Conservation (phyloP, 2,888 invertebrate species). For the Microplitis manilae region DNA sequence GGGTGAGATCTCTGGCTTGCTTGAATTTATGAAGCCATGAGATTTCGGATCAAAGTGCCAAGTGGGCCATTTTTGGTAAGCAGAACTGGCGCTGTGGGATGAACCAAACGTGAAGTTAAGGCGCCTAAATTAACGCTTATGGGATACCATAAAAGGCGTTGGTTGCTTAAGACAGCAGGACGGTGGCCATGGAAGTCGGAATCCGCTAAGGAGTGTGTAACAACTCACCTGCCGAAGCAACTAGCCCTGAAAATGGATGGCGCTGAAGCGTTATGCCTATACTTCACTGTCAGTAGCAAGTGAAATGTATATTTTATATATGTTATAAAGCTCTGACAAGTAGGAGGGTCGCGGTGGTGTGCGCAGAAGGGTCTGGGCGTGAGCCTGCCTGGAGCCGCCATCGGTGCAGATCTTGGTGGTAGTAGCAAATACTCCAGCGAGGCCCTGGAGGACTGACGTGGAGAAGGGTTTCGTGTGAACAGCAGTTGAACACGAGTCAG, state of each 20-base stretch:
- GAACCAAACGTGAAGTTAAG: conserved; percentile 63
- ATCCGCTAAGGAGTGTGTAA: conserved; percentile 74
- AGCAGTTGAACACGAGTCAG: too few relatives aligned
- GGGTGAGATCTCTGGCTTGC: conserved; percentile 79
- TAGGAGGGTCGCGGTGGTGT: conserved; percentile 68
- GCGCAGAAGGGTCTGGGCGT: conserved; percentile 70
- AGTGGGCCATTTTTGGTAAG: conserved; percentile 50
- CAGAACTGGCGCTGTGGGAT: conserved; percentile 52
- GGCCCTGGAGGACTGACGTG: too few relatives aligned
- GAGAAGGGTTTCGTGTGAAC: too few relatives aligned
- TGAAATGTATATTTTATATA: too few relatives aligned
- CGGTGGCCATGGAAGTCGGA: conserved; percentile 85
- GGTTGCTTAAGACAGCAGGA: conserved; percentile 79
- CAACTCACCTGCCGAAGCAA: conserved; percentile 78
- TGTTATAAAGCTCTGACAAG: too few relatives aligned
- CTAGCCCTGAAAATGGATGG: conserved; percentile 80
- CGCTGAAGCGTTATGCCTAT: conserved; percentile 73
- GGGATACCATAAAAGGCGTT: conserved; percentile 72
- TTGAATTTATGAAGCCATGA: conserved; percentile 74
- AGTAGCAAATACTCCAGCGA: conserved; percentile 72
- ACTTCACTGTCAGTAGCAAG: too few relatives aligned
- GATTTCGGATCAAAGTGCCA: conserved; percentile 56
- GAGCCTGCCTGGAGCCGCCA: conserved; percentile 70
- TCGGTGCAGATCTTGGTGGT: conserved; percentile 74
- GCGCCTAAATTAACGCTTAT: conserved; percentile 62